Conservation (phyloP, 2,888 invertebrate genomes). For the Ornithoptera priamus region DNA sequence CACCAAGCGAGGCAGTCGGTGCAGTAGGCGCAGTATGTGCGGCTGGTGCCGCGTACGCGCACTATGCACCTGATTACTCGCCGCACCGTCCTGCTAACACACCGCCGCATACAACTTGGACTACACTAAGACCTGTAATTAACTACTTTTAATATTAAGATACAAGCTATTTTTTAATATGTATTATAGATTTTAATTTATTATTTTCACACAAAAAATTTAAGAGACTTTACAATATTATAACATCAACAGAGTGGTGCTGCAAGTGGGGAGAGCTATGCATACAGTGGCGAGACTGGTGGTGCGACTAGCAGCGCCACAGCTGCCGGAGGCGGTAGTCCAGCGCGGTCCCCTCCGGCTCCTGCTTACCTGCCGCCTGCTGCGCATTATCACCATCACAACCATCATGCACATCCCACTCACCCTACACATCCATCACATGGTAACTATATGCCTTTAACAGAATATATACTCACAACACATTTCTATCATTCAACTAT, state of each 20-base stretch:
- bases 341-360: slow-evolving; percentile 59
- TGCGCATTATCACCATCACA: slow-evolving; percentile 40
- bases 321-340: slow-evolving; percentile 86
- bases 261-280: slow-evolving; percentile 60
- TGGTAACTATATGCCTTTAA: background rate
- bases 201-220: background rate
- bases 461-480: no score
- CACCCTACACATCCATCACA: slow-evolving; percentile 66
- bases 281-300: slow-evolving; percentile 68
- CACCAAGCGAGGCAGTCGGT: slow-evolving; percentile 47
- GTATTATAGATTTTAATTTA: no score
- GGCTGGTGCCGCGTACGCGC: slow-evolving; percentile 60
- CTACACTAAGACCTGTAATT: slow-evolving; percentile 53
- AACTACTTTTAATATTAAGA: background rate
- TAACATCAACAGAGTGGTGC: slow-evolving; percentile 32
- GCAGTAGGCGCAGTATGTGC: slow-evolving; percentile 57
- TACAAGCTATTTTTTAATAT: no score
- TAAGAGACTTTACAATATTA: background rate
- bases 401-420: slow-evolving; percentile 67
- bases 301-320: slow-evolving; percentile 83
- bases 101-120: slow-evolving; percentile 74
- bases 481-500: no score
- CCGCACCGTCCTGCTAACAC: slow-evolving; percentile 73
- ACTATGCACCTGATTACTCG: slow-evolving; percentile 74
- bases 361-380: slow-evolving; percentile 59